A percentile compares a stretch with the other conserved stretches of the same genome.
Evolutionary conservation across 2,888 invertebrate genomes (phyloP).

Genomic region (Diplolepis rosae): DNA sequence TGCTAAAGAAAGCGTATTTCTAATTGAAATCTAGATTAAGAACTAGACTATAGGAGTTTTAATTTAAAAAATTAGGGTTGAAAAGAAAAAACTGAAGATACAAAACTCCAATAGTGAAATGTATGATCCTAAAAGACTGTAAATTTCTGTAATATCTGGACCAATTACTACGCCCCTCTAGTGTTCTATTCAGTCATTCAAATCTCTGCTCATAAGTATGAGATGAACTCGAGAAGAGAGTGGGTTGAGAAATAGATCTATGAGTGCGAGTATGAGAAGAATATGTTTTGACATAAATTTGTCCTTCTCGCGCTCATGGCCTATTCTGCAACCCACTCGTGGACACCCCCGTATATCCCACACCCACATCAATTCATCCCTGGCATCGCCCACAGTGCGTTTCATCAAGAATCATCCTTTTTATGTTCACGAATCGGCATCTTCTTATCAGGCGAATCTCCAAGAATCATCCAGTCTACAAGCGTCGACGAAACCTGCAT

Average conservation of each 20-base stretch:
- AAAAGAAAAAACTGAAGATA: no score
- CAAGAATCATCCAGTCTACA: slow-evolving; percentile 14
- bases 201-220: slow-evolving; percentile 59
- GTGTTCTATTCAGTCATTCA: slow-evolving; percentile 60
- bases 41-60: no score
- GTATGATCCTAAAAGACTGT: no score
- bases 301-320: no score
- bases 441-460: slow-evolving; percentile 1
- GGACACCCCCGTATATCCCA: slow-evolving; percentile 27
- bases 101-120: no score
- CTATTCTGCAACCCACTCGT: no score
- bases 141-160: neutral
- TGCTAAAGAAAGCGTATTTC: no score
- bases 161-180: slow-evolving; percentile 51
- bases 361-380: slow-evolving; percentile 40
- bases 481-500: neutral
- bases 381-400: slow-evolving; percentile 52
- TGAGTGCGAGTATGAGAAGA: no score
- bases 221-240: slow-evolving; percentile 46
- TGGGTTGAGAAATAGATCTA: no score
- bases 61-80: no score
- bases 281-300: no score
- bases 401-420: slow-evolving; percentile 50
- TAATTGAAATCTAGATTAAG: no score
- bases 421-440: slow-evolving; percentile 17